Evolutionary conservation across 2,113 vertebrate species (phyloP), one percentile per base, ranked within the genome.

Genomic region (Phoxinus phoxinus): DNA sequence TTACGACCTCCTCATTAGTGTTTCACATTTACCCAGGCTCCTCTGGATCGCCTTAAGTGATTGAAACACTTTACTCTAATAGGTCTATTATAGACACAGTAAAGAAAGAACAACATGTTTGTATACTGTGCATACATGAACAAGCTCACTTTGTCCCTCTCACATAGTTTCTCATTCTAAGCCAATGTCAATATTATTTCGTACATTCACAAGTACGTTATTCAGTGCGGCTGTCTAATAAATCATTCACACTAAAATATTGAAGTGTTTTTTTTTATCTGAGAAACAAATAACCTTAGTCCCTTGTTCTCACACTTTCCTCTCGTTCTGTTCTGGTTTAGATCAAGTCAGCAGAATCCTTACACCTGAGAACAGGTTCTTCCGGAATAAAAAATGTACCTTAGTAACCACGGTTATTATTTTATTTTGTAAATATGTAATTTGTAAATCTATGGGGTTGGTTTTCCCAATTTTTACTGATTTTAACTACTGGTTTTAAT

Each of bases 21-120:
- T 65, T 17, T 27, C 23, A 58, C 48, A 27, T 76, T 41, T 37
- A 65, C 3, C 35, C 81, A 86, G 76, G 78, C 67, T 19, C 17
- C 56, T 74, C 67, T 84, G 56, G 46, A 75, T 63, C 25, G 74
- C 73, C 72, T 71, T 44, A 72, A 53, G 56, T 88, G 75, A 86
- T 75, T 67, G 82, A 84, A 84, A 67, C 78, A 61, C 78, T 85
- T 85, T 77, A 13, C 71, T 81, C 65, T 86, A 88, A 86, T 73
- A 74, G 80, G 19, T 76, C 80, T 65, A 83, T 88, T 79, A 79
- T 1, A 72, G 65, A 83, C 65, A 65, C 12, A 13, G 79, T 67
- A 32, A 51, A 81, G 61, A 81, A 51, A 81, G 61, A 81, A 81
- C 59, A 67, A 67, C 61, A 56, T 41, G 63, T 51, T 69, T 82